These are phyloP conservation scores for Chaetophractus vellerosus DNA, from an alignment of 2,797 vertebrate species.

Conservation along the genomic window DNA sequence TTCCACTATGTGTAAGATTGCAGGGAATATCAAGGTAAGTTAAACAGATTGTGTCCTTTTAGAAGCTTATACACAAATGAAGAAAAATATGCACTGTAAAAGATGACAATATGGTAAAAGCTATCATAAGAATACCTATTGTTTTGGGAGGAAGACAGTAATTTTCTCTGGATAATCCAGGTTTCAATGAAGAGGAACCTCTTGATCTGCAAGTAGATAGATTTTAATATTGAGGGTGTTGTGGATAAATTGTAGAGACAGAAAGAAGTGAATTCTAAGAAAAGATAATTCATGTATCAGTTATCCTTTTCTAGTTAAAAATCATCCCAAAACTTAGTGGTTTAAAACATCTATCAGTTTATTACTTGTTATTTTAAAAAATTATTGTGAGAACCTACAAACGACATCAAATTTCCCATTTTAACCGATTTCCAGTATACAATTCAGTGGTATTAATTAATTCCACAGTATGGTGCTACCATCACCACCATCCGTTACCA, in stretches of 20 bases:
- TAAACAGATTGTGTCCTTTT: slow-evolving; percentile 3
- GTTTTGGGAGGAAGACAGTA: slow-evolving; percentile 46
- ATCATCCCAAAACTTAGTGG: neutral
- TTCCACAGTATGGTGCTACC: too few relatives aligned
- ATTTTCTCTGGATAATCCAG: slow-evolving; percentile 15
- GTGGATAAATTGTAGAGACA: neutral
- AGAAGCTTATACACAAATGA: slow-evolving; percentile 53
- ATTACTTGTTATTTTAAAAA: neutral
- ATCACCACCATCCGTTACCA: too few relatives aligned
- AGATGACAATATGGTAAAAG: neutral
- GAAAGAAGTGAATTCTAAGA: slow-evolving; percentile 47
- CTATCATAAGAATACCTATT: neutral
- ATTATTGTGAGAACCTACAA: too few relatives aligned
- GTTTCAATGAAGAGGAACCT: neutral
- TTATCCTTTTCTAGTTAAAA: slow-evolving; percentile 28
- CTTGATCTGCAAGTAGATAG: neutral
- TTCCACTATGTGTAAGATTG: slow-evolving; percentile 35
- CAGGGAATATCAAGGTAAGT: slow-evolving; percentile 43
- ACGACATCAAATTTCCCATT: too few relatives aligned
- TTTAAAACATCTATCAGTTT: neutral
- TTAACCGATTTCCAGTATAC: too few relatives aligned
- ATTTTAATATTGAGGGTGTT: slow-evolving; percentile 40
- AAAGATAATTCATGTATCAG: neutral
- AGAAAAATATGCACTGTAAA: neutral
- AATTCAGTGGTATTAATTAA: too few relatives aligned